Base-by-base conservation (phyloP, 2,113 vertebrate genomes). In the Albula glossodonta region DNA sequence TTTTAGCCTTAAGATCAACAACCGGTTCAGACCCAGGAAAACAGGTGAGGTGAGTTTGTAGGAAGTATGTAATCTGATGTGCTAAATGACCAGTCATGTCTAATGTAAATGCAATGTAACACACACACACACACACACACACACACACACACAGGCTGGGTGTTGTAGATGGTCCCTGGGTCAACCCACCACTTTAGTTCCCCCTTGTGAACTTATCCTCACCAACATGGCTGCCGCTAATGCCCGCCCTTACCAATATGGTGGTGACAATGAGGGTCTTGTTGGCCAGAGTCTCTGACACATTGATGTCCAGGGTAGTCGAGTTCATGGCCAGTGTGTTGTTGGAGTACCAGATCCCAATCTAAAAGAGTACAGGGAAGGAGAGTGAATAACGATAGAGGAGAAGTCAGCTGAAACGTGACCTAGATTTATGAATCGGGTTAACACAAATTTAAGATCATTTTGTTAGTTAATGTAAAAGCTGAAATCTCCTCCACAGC, bases 291-390 rank as follows among this genome's bases (percentile, higher is more conserved):
- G 96, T 97, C 90, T 97, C 96, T 0, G 97, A 97, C 2, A 94
- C 91, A 53, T 97, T 97, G 88, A 97, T 95, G 88, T 97, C 96
- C 92, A 98, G 90, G 3, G 96, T 96, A 10, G 96, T 96, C 82
- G 97, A 95, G 9, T 98, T 96, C 97, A 98, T 97, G 41, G 95
- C 96, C 90, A 98, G 85, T 0, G 97, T 97, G 90, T 97, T 95
- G 92, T 97, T 97, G 25, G 97, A 98, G 92, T 94, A 97, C 97
- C 97, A 98, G 82, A 95, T 91, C 8, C 97, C 97, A 1, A 98
- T 97, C 97, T 98, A 91, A 83, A 25, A 85, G 51, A 80, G 49
- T 5, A 51, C 31, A 10, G 5, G 41, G 57, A 50, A 81, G 31
- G 31, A 79, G 48, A 70, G 53, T 49, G 1, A 41, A 41, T 7